Evolutionary conservation across 2,797 vertebrate species (phyloP).

Genomic region (Lacerta agilis): DNA sequence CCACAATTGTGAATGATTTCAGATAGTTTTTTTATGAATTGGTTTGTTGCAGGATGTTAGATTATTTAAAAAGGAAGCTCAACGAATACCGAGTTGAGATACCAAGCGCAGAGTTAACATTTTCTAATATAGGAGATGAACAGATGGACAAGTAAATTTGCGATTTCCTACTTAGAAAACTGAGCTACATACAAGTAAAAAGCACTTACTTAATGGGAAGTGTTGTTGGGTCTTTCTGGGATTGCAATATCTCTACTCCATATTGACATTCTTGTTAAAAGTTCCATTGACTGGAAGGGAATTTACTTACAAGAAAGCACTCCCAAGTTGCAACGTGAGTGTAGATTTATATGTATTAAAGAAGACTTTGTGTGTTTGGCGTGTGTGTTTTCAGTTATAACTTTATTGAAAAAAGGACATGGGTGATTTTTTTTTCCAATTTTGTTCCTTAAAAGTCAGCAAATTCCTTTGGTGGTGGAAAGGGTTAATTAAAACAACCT

Average conservation of each 20-base stretch:
- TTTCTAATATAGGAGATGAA: background rate
- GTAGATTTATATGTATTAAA: background rate
- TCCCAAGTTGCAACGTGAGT: background rate
- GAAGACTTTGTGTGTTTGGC: background rate
- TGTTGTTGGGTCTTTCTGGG: background rate
- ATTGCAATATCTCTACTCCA: background rate
- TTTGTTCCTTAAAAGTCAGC: conserved; percentile 16
- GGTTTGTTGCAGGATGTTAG: background rate
- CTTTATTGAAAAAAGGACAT: conserved; percentile 18
- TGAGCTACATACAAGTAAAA: background rate
- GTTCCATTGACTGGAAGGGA: conserved; percentile 14
- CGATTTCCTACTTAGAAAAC: background rate
- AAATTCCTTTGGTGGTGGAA: background rate
- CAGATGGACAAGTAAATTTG: background rate
- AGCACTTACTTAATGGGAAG: background rate
- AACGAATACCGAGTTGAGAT: rapidly evolving
- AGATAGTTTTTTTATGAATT: conserved; percentile 10
- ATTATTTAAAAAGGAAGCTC: background rate
- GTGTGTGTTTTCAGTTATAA: background rate
- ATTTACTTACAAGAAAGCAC: background rate
- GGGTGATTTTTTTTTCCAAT: background rate
- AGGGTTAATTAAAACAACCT: conserved; percentile 30
- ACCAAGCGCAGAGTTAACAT: background rate
- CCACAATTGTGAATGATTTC: background rate
- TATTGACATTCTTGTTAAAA: background rate